phyloP scores from a whole-genome alignment of 2,797 vertebrate species.

The Paguma larvata region DNA sequence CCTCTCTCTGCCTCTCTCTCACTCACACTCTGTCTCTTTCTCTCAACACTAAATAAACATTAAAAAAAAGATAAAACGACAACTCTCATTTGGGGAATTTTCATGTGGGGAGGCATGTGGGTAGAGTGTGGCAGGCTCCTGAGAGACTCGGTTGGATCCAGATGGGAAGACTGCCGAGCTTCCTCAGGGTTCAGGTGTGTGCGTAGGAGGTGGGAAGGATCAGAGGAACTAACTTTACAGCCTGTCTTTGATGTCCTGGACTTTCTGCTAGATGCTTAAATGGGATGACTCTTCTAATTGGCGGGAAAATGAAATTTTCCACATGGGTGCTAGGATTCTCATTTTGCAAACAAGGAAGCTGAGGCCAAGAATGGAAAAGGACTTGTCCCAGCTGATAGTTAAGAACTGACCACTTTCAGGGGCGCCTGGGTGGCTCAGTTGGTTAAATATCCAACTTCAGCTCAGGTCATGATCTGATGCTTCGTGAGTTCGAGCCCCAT shows the following conservation, averaged over 20 bases:
- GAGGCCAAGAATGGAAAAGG: neutral
- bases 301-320: neutral
- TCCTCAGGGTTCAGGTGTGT: neutral
- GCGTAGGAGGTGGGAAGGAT: neutral
- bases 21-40: too few relatives aligned
- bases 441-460: too few relatives aligned
- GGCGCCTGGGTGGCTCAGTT: too few relatives aligned
- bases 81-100: neutral
- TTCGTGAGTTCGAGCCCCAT: too few relatives aligned
- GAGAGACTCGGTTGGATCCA: neutral
- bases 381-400: neutral
- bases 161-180: neutral
- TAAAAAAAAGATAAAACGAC: neutral
- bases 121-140: neutral
- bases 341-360: slow-evolving; percentile 15
- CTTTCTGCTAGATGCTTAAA: neutral
- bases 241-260: neutral
- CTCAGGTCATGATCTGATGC: too few relatives aligned
- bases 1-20: too few relatives aligned
- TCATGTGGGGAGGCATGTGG: neutral
- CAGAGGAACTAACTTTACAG: neutral
- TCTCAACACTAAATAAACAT: too few relatives aligned
- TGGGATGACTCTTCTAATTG: neutral
- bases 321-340: neutral
- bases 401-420: neutral